Base-by-base conservation (phyloP, 2,888 invertebrate species). In the Ischnus inquisitorius region DNA sequence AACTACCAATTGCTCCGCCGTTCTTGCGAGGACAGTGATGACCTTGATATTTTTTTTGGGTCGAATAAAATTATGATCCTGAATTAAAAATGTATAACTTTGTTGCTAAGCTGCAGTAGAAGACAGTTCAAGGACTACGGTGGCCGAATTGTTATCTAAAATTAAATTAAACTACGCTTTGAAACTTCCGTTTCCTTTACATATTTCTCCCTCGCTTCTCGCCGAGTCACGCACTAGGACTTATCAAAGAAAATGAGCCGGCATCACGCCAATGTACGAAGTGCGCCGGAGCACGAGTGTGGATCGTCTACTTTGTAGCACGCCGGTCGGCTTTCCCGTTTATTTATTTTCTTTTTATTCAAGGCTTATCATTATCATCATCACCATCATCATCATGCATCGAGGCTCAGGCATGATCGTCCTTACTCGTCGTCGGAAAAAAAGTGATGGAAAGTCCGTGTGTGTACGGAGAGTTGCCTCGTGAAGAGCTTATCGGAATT, bases 161-260 rank as follows among this genome's bases (percentile, higher is more conserved):
- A 60, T 28, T 12, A 60, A 28, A 60, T 2, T 1, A 25, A 67
- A 16, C n/a, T 6, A 57, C 4, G 8, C 22, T 48, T 28, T 5
- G 19, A 34, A 46, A 19, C n/a, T 22, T 54, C 19, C 54, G 68
- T 51, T 64, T 54, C 39, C 41, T 51, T 48, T 54, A 16, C 16
- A 39, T n/a, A n/a, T 48, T 12, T 12, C 22, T 41, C 65, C 65
- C 22, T 14, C 48, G 19, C 25, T 62, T 74, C 64, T 75, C 72
- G 8, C 48, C 22, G n/a, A 57, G 79, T 78, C 84, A 84, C 84
- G 84, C 84, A 82, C 78, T 41, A 60, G 19, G 4, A 64, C 19
- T 41, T 43, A 62, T 75, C 46, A 51, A 46, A 74, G 68, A 16
- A 46, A 84, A 84, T 60, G 75, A 75, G 48, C 28, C 46, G 19